A percentile compares a stretch with the other conserved stretches of the same genome.
phyloP scores from a whole-genome alignment of 2,888 invertebrate genomes.

The Apotomis turbidana region DNA sequence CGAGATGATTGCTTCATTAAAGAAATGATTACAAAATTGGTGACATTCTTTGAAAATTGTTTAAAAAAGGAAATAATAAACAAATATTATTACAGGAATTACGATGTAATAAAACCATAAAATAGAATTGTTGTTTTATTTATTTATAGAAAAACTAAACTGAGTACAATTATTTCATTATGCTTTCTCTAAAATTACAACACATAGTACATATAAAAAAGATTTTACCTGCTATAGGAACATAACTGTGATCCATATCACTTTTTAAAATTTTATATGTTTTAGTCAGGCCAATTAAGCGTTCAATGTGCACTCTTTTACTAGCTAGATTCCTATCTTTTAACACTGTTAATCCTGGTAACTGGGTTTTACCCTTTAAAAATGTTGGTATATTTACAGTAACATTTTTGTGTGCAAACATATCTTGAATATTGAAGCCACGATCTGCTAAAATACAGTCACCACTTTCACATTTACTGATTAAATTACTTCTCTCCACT shows the following conservation, averaged over 20 bases:
- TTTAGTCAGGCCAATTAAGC: background rate
- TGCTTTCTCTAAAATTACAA: background rate
- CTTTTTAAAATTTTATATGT: background rate
- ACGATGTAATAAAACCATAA: slow-evolving; percentile 7
- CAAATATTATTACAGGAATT: slow-evolving; percentile 9
- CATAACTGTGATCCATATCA: background rate
- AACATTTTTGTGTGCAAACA: background rate
- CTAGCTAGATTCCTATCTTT: too few species aligned
- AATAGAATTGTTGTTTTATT: slow-evolving; percentile 2
- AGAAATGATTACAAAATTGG: slow-evolving; percentile 9
- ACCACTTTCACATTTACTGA: background rate
- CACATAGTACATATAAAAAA: background rate
- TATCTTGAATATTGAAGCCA: background rate
- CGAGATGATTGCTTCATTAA: slow-evolving; percentile 37
- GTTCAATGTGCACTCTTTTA: background rate
- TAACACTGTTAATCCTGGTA: too few species aligned
- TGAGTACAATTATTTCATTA: background rate
- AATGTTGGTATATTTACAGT: background rate
- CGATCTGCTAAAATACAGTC: background rate
- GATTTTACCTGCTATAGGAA: background rate
- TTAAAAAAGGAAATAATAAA: slow-evolving; percentile 3
- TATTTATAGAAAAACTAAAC: background rate
- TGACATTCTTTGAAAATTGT: background rate
- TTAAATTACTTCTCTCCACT: background rate
- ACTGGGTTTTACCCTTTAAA: background rate